Percentiles rank a stretch among this genome's conserved stretches.
phyloP scores from a whole-genome alignment of 2,113 vertebrate genomes.

The Centropus bengalensis region DNA sequence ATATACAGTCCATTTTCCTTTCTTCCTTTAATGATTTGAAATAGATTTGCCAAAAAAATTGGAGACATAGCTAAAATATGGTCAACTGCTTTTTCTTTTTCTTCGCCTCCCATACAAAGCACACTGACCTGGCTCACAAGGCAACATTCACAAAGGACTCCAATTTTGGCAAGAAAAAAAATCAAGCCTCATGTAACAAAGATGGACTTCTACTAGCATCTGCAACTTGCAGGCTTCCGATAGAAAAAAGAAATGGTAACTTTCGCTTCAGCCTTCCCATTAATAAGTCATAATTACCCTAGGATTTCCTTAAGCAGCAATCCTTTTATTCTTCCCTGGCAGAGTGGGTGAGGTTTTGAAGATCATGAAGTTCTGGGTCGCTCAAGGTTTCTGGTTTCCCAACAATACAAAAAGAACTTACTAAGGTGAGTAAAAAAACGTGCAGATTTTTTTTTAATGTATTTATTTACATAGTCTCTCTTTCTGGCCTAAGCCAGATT shows the following conservation, averaged over 20 bases:
- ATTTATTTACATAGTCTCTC: not conserved
- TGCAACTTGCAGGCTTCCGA: not conserved
- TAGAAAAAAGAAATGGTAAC: not conserved
- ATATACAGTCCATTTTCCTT: not conserved
- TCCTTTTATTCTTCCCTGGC: not conserved
- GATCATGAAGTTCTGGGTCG: not conserved
- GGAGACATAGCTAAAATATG: not conserved
- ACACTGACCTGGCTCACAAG: not conserved
- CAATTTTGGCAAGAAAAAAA: not conserved
- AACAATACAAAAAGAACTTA: not conserved
- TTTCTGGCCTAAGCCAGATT: not conserved
- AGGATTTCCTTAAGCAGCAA: not conserved
- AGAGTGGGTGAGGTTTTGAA: not conserved
- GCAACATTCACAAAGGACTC: not conserved
- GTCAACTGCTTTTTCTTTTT: not conserved
- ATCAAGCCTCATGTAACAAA: not conserved
- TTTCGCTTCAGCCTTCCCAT: not conserved
- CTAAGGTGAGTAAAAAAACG: fast-evolving
- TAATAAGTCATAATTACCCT: not conserved
- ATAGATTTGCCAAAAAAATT: not conserved
- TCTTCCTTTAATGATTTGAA: not conserved
- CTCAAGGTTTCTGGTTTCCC: not conserved
- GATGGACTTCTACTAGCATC: not conserved
- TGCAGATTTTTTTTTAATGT: not conserved
- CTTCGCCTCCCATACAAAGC: not conserved